Evolutionary conservation across 2,888 invertebrate species (phyloP).

Genomic region (Crocallis elinguaria): DNA sequence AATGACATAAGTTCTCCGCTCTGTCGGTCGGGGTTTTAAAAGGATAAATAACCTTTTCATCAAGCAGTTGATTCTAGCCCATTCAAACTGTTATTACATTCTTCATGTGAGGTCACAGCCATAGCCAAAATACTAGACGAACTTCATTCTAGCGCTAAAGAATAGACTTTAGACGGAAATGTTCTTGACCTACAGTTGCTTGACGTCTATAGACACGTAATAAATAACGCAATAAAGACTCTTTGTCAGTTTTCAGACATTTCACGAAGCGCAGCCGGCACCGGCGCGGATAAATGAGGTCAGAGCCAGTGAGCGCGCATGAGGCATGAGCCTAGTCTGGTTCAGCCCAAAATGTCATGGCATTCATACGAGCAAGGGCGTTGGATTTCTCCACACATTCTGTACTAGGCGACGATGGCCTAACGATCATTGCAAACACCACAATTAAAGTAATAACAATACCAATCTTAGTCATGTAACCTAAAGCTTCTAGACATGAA

Average conservation of each 20-base stretch:
- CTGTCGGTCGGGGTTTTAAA: not conserved
- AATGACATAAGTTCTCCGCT: not conserved
- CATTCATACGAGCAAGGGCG: slow-evolving; percentile 65
- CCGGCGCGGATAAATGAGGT: slow-evolving; percentile 40
- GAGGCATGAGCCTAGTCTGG: slow-evolving; percentile 45
- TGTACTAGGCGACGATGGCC: slow-evolving; percentile 23
- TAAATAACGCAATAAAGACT: slow-evolving; percentile 22
- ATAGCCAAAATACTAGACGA: not conserved
- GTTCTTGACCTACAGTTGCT: slow-evolving; percentile 33
- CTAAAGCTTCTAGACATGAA: slow-evolving; percentile 10
- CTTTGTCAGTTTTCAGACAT: slow-evolving; percentile 53
- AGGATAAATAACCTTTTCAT: not conserved
- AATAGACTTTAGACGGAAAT: slow-evolving; percentile 28
- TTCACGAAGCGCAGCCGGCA: slow-evolving; percentile 50
- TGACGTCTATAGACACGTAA: slow-evolving; percentile 21
- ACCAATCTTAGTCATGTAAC: slow-evolving; percentile 1
- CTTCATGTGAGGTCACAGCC: slow-evolving; percentile 1
- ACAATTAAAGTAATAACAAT: slow-evolving; percentile 21
- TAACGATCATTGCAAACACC: slow-evolving; percentile 35
- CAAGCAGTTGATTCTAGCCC: not conserved
- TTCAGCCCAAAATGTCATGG: slow-evolving; percentile 66
- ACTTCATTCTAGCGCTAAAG: slow-evolving; percentile 1
- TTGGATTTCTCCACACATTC: slow-evolving; percentile 43
- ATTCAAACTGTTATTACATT: not conserved
- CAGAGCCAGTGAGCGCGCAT: slow-evolving; percentile 52